Percentiles rank a stretch among this genome's conserved stretches.
Conservation (phyloP, 2,888 invertebrate genomes). For the Cheilosia vernalis region DNA sequence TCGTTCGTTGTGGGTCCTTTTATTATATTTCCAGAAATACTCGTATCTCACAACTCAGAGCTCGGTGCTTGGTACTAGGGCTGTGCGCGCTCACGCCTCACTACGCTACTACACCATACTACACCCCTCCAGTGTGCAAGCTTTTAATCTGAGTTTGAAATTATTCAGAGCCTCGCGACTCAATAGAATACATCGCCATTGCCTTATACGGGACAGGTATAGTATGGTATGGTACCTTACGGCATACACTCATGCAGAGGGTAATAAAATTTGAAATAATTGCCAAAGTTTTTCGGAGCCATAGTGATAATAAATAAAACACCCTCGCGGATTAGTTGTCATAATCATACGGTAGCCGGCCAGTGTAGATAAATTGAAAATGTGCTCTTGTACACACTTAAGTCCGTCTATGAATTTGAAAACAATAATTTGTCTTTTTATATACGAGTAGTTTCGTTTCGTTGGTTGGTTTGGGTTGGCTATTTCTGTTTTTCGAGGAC, state of each 20-base stretch:
- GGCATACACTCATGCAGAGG: constrained; percentile 3
- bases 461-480: background rate
- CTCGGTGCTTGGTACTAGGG: constrained; percentile 3
- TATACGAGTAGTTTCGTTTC: background rate
- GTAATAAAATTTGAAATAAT: constrained; percentile 70
- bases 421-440: constrained; percentile 11
- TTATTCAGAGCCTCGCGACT: constrained; percentile 50
- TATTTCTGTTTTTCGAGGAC: background rate
- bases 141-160: constrained; percentile 68
- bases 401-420: constrained; percentile 55
- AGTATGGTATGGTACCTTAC: background rate
- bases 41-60: constrained; percentile 49
- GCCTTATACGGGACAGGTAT: background rate
- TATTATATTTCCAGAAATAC: constrained; percentile 63
- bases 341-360: constrained; percentile 52
- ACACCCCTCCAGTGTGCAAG: constrained; percentile 27
- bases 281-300: constrained; percentile 70
- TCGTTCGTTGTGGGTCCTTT: constrained; percentile 58
- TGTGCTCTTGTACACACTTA: constrained; percentile 44
- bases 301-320: constrained; percentile 72
- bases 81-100: background rate
- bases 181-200: background rate
- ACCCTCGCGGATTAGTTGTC: constrained; percentile 64
- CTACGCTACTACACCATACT: background rate
- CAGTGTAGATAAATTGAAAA: constrained; percentile 49